Evolutionary conservation across 2,797 vertebrate species (phyloP), one percentile per base, ranked within the genome.

Genomic region (Mormyrus hasselquistii): DNA sequence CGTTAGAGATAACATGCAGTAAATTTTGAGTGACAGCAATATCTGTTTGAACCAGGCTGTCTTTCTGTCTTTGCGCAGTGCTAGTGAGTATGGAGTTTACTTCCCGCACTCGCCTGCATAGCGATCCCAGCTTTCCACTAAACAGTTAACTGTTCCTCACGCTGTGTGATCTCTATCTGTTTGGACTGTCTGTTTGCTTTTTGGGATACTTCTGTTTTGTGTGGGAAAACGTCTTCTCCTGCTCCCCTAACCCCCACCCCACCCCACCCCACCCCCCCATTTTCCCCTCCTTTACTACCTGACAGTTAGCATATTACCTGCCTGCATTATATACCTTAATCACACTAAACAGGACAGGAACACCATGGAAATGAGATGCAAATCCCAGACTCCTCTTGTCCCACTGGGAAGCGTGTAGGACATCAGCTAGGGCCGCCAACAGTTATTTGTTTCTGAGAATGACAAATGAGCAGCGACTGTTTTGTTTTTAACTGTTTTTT

Each of bases 281-380:
- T 65, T 57, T 89, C 0, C 62, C 41, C 2, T 59, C 88, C 53
- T 29, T 6, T 38, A 89, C 85, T 50, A 89, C 79, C 44, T 85
- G 88, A 82, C 88, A 89, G 88, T 95, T 94, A 90, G 89, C 1
- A n/a, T 59, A 87, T 89, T 88, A 57, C 90, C 86, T 22, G 88
- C 90, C 88, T 79, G 34, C 89, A 87, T 53, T 57, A n/a, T 65
- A 76, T 62, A 62, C 62, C 29, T 41, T 44, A 41, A 93, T 90
- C 91, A 91, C 47, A 69, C 88, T 82, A 52, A 55, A 85, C 79
- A 89, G 87, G 91, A 95, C 84, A 50, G 89, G 93, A 93, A 96
- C 90, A 87, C 87, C 85, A 92, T 94, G 95, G 91, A 96, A 96
- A 96, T 96, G 53, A 96, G 92, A 96, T 96, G 96, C 95, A 96